A percentile compares a stretch with the other conserved stretches of the same genome.
Evolutionary conservation across 2,797 vertebrate genomes (phyloP).

Genomic region (Myotis pilosus): DNA sequence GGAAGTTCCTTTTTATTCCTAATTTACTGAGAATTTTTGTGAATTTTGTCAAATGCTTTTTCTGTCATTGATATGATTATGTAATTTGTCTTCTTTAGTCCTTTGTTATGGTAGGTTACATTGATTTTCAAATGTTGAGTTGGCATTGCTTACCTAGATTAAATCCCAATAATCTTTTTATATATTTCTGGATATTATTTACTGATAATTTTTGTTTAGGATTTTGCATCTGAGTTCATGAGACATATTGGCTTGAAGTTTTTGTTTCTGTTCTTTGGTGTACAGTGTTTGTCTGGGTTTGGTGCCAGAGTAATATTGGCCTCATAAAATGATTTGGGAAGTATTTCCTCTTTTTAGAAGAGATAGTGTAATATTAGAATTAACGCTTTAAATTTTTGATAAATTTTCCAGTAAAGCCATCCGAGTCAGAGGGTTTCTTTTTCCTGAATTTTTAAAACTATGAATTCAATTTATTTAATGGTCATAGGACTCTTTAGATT

Average conservation of each 20-base stretch:
- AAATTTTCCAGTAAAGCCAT: background rate
- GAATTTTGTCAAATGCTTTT: slow-evolving; percentile 17
- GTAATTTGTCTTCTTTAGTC: slow-evolving; percentile 2
- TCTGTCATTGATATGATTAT: background rate
- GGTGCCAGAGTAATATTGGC: background rate
- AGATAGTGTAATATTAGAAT: slow-evolving; percentile 26
- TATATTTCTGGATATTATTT: background rate
- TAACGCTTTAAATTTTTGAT: slow-evolving; percentile 16
- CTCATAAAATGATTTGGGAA: slow-evolving; percentile 4
- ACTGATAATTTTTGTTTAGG: background rate
- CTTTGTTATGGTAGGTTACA: background rate
- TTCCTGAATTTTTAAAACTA: background rate
- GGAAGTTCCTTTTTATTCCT: background rate
- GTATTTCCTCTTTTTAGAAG: background rate
- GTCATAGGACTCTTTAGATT: background rate
- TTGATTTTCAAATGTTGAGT: background rate
- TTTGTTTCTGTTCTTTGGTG: background rate
- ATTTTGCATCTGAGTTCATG: background rate
- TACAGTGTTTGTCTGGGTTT: slow-evolving; percentile 12
- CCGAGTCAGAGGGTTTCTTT: background rate
- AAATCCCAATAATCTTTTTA: slow-evolving; percentile 16
- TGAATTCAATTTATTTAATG: background rate
- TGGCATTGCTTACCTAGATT: background rate
- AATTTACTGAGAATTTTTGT: background rate
- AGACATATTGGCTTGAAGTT: background rate